Conservation (phyloP, 2,797 vertebrate genomes). For the Cossypha polioptera region DNA sequence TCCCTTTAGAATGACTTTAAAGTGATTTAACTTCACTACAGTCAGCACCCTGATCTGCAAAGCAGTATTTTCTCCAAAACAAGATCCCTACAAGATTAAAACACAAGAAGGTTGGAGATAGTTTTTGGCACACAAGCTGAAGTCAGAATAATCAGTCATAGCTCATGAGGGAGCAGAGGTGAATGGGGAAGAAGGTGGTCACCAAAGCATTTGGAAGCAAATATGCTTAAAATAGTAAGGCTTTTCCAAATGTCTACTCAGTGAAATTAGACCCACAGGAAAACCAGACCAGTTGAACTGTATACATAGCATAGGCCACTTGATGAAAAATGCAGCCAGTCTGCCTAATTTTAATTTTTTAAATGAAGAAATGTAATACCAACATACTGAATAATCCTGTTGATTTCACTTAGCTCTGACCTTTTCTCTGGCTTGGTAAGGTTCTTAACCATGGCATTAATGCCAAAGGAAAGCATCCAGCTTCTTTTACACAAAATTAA, state of each 20-base stretch:
- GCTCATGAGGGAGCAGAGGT: background rate
- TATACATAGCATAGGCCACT: background rate
- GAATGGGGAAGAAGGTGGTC: background rate
- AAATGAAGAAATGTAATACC: background rate
- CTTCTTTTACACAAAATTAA: background rate
- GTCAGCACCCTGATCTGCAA: background rate
- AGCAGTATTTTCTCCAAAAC: background rate
- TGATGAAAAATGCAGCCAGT: background rate
- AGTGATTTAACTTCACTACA: slow-evolving; percentile 2
- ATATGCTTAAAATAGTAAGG: background rate
- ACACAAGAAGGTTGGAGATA: background rate
- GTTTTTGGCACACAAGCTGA: background rate
- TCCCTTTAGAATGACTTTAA: slow-evolving; percentile 6
- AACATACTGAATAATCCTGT: background rate
- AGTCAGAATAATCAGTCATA: background rate
- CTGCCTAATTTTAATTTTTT: background rate
- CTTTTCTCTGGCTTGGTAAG: background rate
- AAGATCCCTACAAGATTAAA: background rate
- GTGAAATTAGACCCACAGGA: background rate
- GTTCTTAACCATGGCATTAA: background rate
- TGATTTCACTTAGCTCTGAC: background rate
- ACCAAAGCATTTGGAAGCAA: slow-evolving; percentile 13
- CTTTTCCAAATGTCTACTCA: slow-evolving; percentile 19
- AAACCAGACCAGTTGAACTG: background rate
- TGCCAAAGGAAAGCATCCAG: background rate